phyloP scores from a whole-genome alignment of 53 echinoderm and acorn worm species.

The Mesocentrotus franciscanus region DNA sequence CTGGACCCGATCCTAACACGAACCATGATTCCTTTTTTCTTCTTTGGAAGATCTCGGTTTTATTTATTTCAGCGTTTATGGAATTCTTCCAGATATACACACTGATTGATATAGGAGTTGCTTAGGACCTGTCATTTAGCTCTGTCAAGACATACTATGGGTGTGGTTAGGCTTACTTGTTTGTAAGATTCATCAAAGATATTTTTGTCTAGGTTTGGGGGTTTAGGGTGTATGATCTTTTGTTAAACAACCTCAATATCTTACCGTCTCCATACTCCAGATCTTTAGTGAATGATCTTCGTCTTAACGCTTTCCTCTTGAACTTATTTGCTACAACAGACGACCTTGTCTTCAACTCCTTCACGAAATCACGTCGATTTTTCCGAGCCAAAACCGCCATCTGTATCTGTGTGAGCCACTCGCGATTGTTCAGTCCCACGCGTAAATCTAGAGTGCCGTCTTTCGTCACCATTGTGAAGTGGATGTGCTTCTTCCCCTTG shows the following conservation, averaged over 20 bases:
- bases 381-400: constrained; percentile 89
- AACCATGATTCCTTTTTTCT: not conserved
- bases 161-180: not conserved
- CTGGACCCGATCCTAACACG: too few relatives aligned
- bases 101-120: not conserved
- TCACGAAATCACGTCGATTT: constrained; percentile 81
- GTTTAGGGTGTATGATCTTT: not conserved
- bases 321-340: constrained; percentile 92
- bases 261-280: constrained; percentile 92
- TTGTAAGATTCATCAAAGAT: not conserved
- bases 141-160: not conserved
- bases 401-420: constrained; percentile 97
- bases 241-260: not conserved
- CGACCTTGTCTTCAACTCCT: constrained; percentile 87
- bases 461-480: constrained; percentile 90
- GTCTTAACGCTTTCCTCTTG: constrained; percentile 75
- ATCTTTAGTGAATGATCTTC: constrained; percentile 85
- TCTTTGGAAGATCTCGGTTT: not conserved
- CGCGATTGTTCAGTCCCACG: constrained; percentile 80
- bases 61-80: not conserved
- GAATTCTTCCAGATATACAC: not conserved
- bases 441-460: constrained; percentile 85
- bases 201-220: not conserved
- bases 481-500: constrained; percentile 85
- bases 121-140: not conserved